Evolutionary conservation across 2,797 vertebrate species (phyloP), one percentile per base, ranked within the genome.

Genomic region (Microctenopoma steveboyesi): DNA sequence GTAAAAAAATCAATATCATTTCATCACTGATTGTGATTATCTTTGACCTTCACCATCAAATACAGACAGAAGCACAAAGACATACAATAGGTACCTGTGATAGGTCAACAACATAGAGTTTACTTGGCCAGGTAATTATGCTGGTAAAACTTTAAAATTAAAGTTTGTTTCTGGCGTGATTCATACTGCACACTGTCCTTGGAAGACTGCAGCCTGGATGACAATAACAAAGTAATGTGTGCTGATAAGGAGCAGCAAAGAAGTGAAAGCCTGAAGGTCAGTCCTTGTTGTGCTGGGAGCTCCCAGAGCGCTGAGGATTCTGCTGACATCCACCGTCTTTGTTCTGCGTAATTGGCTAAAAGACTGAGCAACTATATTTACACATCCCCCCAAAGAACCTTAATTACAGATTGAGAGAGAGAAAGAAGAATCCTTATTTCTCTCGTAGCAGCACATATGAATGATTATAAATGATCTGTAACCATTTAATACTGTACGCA

Each of bases 281-380:
- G 84, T 75, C 69, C 84, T 85, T 85, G 85, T 88, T 88, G 86
- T 81, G 86, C 86, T 83, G 82, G 86, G 86, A 88, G 88, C 85
- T 91, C 91, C 92, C 92, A 74, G 84, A 90, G 90, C 86, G 64
- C 85, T 5, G 78, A 87, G 80, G 81, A 91, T 91, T 93, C 83
- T 92, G 92, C 91, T 92, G 92, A 93, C 91, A 92, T 91, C 89
- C 85, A 64, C 88, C 82, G 69, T 91, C 91, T 92, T 92, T 92
- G 91, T 92, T 92, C 90, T 88, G 85, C 64, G 81, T 93, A 92
- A 92, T 92, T 93, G 92, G 90, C 89, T 92, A 91, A 90, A 91
- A 92, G 90, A 92, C 90, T 73, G 86, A 91, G 90, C 88, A 89
- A 89, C 91, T 90, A 91, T 92, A 92, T 93, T 93, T 92, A 92